phyloP scores from a whole-genome alignment of 2,888 invertebrate species.

The Ypsolopha scabrella region DNA sequence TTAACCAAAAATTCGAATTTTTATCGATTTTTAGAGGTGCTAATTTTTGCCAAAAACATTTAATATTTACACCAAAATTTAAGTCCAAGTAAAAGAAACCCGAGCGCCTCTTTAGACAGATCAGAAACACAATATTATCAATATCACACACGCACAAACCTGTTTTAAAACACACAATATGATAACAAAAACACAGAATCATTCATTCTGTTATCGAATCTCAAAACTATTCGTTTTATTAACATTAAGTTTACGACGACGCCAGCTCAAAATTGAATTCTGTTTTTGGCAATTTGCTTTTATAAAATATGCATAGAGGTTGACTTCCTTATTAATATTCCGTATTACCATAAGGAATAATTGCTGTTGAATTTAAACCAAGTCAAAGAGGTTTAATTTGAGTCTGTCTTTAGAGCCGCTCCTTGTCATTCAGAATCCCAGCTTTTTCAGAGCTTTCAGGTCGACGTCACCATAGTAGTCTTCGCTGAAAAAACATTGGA shows the following conservation, averaged over 20 bases:
- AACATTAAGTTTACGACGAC: no score
- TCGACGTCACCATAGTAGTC: constrained; percentile 94
- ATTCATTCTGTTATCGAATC: no score
- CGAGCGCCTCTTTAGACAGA: constrained; percentile 56
- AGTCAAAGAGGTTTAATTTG: constrained; percentile 50
- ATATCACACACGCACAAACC: not conserved
- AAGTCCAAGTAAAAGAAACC: constrained; percentile 4
- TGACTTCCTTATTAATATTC: no score
- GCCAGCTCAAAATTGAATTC: no score
- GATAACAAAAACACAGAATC: no score
- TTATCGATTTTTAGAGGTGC: not conserved
- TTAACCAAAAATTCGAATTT: constrained; percentile 12
- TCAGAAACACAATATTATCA: constrained; percentile 10
- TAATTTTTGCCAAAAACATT: constrained; percentile 18
- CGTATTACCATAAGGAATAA: no score
- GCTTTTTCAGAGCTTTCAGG: constrained; percentile 86
- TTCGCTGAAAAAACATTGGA: constrained; percentile 72
- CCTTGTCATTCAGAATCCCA: constrained; percentile 76
- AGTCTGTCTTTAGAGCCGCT: constrained; percentile 62
- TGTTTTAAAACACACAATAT: not conserved
- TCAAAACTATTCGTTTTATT: no score
- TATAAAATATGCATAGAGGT: no score
- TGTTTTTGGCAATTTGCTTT: no score
- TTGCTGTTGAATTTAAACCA: constrained; percentile 41
- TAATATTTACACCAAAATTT: not conserved